Conservation (phyloP, 2,888 invertebrate genomes). For the Meta bourneti region DNA sequence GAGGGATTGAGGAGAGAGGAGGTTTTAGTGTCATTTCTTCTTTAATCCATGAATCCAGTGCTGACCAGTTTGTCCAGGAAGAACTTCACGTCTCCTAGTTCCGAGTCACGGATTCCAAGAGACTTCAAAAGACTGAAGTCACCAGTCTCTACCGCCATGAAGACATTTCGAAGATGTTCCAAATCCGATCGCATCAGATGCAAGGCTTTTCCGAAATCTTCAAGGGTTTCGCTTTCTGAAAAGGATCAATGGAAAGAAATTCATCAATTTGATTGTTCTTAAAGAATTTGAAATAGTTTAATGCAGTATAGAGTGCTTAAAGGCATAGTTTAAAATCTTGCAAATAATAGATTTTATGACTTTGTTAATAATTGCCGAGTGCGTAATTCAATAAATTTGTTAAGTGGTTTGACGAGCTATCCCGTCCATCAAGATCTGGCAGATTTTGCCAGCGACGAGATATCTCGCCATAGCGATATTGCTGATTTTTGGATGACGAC, state of each 20-base stretch:
- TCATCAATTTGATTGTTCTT: too few species aligned
- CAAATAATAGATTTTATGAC: too few species aligned
- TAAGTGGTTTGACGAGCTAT: too few species aligned
- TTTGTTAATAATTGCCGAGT: too few species aligned
- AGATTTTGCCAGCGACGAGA: too few species aligned
- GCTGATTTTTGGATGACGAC: too few species aligned
- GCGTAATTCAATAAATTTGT: too few species aligned
- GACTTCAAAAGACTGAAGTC: conserved; percentile 96
- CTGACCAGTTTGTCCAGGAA: conserved; percentile 97
- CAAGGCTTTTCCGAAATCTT: conserved; percentile 94
- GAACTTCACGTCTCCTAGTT: conserved; percentile 97
- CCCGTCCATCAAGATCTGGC: too few species aligned
- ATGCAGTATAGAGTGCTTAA: too few species aligned
- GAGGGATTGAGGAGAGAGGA: conserved; percentile 74
- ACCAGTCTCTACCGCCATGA: conserved; percentile 97
- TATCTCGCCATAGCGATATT: too few species aligned
- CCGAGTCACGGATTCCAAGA: conserved; percentile 96
- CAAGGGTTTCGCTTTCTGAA: conserved; percentile 95
- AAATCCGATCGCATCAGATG: conserved; percentile 92
- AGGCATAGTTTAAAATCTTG: too few species aligned
- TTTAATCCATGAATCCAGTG: conserved; percentile 94
- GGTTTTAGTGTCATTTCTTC: conserved; percentile 6
- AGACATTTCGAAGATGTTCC: conserved; percentile 95
- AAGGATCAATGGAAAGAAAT: not conserved
- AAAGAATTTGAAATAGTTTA: too few species aligned